phyloP scores from a whole-genome alignment of 1,140 invertebrate species.

The Lethrus apterus region DNA sequence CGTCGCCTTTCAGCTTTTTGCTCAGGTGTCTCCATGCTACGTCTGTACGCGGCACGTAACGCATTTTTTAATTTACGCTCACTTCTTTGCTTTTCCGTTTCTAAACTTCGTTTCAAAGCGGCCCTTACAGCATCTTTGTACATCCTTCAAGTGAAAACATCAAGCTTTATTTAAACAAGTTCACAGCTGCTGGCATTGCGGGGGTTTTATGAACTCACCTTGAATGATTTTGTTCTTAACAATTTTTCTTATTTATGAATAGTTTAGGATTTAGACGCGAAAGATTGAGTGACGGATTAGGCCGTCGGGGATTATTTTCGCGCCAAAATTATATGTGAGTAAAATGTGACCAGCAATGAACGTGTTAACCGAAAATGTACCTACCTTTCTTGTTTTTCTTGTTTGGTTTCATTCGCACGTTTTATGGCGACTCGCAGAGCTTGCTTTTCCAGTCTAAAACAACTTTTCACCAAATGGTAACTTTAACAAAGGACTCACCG shows the following conservation, averaged over 20 bases:
- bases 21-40: conserved; percentile 11
- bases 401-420: conserved; percentile 11
- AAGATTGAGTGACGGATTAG: too few species aligned
- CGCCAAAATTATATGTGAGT: too few species aligned
- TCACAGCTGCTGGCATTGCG: not conserved
- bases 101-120: conserved; percentile 2
- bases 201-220: not conserved
- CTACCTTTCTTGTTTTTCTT: conserved; percentile 7
- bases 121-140: conserved; percentile 13
- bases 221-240: too few species aligned
- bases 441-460: conserved; percentile 3
- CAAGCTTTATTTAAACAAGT: too few species aligned
- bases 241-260: too few species aligned
- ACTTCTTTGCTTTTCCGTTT: conserved; percentile 10
- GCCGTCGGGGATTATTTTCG: too few species aligned
- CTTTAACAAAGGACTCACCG: too few species aligned
- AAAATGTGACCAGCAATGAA: not conserved
- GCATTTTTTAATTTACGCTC: conserved; percentile 15
- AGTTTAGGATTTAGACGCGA: not conserved
- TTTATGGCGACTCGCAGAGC: not conserved
- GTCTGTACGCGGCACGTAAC: conserved; percentile 9
- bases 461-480: too few species aligned
- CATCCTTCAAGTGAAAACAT: not conserved
- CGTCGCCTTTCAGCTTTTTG: conserved; percentile 3
- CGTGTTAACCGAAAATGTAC: not conserved